These are phyloP conservation scores for Pristis pectinata DNA, from an alignment of 2,797 vertebrate species.

Conservation along the genomic window DNA sequence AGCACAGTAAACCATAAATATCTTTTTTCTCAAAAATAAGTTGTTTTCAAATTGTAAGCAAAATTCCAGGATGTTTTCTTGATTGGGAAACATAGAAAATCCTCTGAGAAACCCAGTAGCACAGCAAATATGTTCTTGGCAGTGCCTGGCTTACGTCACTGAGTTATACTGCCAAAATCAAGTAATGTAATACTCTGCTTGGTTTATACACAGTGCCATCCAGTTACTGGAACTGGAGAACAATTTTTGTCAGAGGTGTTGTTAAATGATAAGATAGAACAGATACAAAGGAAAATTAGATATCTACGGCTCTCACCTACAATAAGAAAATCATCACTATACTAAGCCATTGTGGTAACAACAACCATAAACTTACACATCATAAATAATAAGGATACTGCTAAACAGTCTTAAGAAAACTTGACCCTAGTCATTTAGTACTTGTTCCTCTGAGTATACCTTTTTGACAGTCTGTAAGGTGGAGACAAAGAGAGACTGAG, in stretches of 20 bases:
- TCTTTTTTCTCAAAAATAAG: background rate
- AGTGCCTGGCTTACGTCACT: background rate
- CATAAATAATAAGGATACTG: too few relatives aligned
- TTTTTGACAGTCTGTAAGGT: too few relatives aligned
- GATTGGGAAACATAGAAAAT: background rate
- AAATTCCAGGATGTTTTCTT: background rate
- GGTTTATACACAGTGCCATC: background rate
- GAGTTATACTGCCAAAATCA: background rate
- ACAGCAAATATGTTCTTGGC: background rate
- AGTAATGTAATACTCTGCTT: background rate
- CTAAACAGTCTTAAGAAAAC: too few relatives aligned
- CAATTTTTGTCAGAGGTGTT: background rate
- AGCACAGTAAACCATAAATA: background rate
- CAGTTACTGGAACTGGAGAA: background rate
- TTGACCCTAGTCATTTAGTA: too few relatives aligned
- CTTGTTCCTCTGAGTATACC: too few relatives aligned
- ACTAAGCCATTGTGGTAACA: background rate
- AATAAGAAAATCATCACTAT: background rate
- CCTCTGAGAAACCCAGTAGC: background rate
- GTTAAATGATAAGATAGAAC: background rate
- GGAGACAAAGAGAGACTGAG: too few relatives aligned
- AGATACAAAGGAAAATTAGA: background rate
- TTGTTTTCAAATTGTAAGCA: background rate
- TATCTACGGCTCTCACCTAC: background rate
- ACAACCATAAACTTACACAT: too few relatives aligned